These are phyloP conservation scores for Stegastes partitus DNA, from an alignment of 2,113 vertebrate genomes.

Conservation along the genomic window DNA sequence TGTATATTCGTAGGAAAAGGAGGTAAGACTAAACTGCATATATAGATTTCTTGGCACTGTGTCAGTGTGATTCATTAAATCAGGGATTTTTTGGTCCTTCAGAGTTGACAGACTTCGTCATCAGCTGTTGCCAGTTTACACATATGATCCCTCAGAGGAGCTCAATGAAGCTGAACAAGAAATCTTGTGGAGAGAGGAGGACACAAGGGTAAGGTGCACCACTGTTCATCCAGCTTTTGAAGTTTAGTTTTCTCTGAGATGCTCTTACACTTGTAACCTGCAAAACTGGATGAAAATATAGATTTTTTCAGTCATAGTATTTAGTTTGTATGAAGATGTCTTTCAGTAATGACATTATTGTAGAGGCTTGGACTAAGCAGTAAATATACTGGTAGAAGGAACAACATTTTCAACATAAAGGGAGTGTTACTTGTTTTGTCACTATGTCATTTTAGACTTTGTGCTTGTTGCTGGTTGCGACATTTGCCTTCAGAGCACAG, in stretches of 20 bases:
- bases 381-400: neutral
- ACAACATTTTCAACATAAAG: neutral
- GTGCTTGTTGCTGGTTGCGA: neutral
- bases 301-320: too few species aligned
- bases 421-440: neutral
- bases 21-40: conserved; percentile 80
- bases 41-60: neutral
- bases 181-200: conserved; percentile 89
- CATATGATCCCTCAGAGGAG: conserved; percentile 95
- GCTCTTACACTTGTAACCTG: neutral
- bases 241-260: neutral
- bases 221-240: neutral
- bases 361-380: too few species aligned
- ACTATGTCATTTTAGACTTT: neutral
- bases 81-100: neutral
- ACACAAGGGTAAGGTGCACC: conserved; percentile 87
- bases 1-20: conserved; percentile 92
- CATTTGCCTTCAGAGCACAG: neutral
- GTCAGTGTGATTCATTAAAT: neutral
- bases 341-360: neutral
- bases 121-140: conserved; percentile 94
- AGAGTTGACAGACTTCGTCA: conserved; percentile 94
- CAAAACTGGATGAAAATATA: too few species aligned
- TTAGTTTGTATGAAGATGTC: neutral
- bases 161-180: conserved; percentile 93